These are phyloP conservation scores for Cyprinus carpio DNA, from an alignment of 2,113 vertebrate species.

Conservation along the genomic window DNA sequence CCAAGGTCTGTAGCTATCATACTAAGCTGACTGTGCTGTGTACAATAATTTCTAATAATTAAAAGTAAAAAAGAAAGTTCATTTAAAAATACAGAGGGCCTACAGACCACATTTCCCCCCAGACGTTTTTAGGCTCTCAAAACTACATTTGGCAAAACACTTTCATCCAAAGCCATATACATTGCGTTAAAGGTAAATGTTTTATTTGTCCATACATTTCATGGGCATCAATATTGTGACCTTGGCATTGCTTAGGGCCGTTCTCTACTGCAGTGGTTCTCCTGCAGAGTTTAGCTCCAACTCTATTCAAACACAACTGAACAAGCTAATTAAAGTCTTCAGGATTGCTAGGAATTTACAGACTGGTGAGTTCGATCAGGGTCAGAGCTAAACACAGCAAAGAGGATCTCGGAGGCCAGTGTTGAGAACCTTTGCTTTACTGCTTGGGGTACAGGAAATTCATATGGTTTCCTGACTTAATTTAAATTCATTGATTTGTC, in stretches of 20 bases:
- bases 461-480: background rate
- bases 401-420: too few relatives aligned
- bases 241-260: background rate
- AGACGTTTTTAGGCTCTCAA: background rate
- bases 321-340: too few relatives aligned
- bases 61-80: background rate
- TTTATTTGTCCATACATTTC: background rate
- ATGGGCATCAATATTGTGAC: background rate
- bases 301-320: too few relatives aligned
- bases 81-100: background rate
- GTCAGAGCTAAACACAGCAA: too few relatives aligned
- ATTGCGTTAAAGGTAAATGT: background rate
- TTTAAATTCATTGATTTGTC: background rate
- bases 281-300: too few relatives aligned
- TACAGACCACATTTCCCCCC: background rate
- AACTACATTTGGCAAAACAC: background rate
- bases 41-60: background rate
- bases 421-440: background rate
- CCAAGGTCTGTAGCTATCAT: slow-evolving; percentile 33
- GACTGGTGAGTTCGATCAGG: too few relatives aligned
- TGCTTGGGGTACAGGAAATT: background rate
- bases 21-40: background rate
- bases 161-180: background rate
- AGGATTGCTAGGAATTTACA: too few relatives aligned
- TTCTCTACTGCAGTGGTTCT: background rate